A percentile compares a stretch with the other conserved stretches of the same genome.
Evolutionary conservation across 2,888 invertebrate species (phyloP).

Genomic region (Platerodrilus igneus): DNA sequence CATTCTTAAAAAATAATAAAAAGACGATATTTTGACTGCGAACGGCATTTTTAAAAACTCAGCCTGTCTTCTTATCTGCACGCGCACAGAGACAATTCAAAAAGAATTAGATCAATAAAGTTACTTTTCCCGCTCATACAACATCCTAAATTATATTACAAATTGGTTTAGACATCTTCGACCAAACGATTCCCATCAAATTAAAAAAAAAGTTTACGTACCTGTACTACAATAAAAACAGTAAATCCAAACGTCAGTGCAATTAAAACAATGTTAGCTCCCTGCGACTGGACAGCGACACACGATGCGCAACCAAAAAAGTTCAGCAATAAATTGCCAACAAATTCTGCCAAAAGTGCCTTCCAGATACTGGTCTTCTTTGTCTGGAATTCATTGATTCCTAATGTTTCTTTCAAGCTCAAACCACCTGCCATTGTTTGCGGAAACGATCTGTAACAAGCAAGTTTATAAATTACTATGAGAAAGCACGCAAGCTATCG

Average conservation of each 20-base stretch:
- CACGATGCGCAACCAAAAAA: constrained; percentile 85
- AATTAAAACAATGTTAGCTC: constrained; percentile 61
- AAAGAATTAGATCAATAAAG: too few relatives aligned
- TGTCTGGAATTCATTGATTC: constrained; percentile 66
- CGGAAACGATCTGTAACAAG: constrained; percentile 11
- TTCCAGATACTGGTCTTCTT: constrained; percentile 68
- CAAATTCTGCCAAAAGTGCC: constrained; percentile 79
- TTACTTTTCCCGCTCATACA: too few relatives aligned
- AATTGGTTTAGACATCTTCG: too few relatives aligned
- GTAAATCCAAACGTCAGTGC: constrained; percentile 80
- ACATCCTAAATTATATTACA: too few relatives aligned
- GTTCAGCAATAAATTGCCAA: constrained; percentile 82
- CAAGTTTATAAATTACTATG: constrained; percentile 3
- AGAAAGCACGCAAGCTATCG: too few relatives aligned
- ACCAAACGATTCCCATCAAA: too few relatives aligned
- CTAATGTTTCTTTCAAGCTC: constrained; percentile 61
- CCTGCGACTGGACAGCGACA: constrained; percentile 50
- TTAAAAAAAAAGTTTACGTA: constrained; percentile 27
- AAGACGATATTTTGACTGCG: too few relatives aligned
- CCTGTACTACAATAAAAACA: constrained; percentile 77
- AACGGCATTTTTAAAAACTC: too few relatives aligned
- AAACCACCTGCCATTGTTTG: constrained; percentile 51
- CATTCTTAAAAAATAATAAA: too few relatives aligned
- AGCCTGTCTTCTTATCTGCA: too few relatives aligned
- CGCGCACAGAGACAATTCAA: too few relatives aligned